Evolutionary conservation across 2,888 invertebrate genomes (phyloP).

Genomic region (Drosophila borborema): DNA sequence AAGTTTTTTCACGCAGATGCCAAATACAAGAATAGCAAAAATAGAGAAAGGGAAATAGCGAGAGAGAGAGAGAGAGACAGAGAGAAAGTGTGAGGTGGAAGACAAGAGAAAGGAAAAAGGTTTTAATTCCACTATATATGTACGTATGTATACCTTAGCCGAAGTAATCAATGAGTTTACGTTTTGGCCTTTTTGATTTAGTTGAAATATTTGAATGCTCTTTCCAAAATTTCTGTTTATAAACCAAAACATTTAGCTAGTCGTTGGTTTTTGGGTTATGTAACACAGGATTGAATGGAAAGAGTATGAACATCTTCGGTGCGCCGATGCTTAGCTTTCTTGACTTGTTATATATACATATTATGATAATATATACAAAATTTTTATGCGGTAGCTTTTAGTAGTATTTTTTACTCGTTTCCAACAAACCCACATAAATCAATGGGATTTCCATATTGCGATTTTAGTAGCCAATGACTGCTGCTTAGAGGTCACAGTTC

Average conservation of each 20-base stretch:
- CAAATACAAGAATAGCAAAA: constrained; percentile 40
- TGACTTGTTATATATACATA: constrained; percentile 55
- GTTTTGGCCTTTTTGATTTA: constrained; percentile 56
- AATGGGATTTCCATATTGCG: constrained; percentile 18
- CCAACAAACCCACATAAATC: constrained; percentile 3
- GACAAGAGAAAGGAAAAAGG: constrained; percentile 23
- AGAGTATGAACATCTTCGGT: constrained; percentile 47
- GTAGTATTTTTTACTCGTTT: constrained; percentile 39
- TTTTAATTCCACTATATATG: constrained; percentile 23
- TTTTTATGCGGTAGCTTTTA: constrained; percentile 34
- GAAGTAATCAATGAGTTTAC: constrained; percentile 43
- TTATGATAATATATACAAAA: constrained; percentile 29
- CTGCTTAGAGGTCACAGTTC: constrained; percentile 65
- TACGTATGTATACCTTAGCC: constrained; percentile 31
- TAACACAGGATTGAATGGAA: constrained; percentile 35
- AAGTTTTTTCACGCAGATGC: constrained; percentile 43
- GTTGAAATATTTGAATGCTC: constrained; percentile 64
- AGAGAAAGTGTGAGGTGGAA: background rate
- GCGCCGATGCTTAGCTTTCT: constrained; percentile 55
- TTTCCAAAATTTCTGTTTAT: constrained; percentile 40
- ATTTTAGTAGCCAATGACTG: constrained; percentile 38
- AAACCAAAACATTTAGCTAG: constrained; percentile 21
- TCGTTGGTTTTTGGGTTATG: constrained; percentile 8
- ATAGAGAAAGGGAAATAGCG: background rate
- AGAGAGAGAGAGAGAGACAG: background rate